phyloP scores from a whole-genome alignment of 2,113 vertebrate species.

The Sylvietta virens region DNA sequence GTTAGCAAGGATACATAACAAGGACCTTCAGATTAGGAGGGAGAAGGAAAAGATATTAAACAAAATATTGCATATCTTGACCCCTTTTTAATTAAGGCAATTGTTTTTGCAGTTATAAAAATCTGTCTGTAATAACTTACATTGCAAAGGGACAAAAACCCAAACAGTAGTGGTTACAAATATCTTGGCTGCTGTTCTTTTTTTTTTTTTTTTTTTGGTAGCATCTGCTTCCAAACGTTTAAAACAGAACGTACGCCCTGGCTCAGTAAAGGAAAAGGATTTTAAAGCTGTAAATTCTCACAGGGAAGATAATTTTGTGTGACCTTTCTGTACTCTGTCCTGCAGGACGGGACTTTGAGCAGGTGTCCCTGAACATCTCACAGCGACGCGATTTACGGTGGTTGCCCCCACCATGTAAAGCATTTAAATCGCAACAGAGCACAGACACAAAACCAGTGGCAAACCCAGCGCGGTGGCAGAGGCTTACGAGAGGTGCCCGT shows the following conservation, averaged over 20 bases:
- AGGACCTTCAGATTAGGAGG: neutral
- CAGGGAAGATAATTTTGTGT: accelerated
- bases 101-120: neutral
- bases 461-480: no score
- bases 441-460: accelerated
- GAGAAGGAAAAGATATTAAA: neutral
- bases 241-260: neutral
- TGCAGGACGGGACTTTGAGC: accelerated
- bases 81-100: neutral
- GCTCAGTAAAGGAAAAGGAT: neutral
- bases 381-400: accelerated
- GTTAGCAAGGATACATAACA: neutral
- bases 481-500: accelerated
- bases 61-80: neutral
- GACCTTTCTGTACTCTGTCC: neutral
- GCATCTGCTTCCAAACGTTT: neutral
- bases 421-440: accelerated
- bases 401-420: accelerated
- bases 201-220: neutral
- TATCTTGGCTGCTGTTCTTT: neutral
- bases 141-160: neutral
- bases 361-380: neutral
- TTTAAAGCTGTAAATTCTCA: neutral
- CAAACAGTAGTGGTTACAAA: neutral
- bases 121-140: neutral